Percentiles rank a stretch among this genome's conserved stretches.
These are phyloP conservation scores for Acropora tenuis DNA, from an alignment of 64 coral and sea anemone genomes.

Conservation along the genomic window DNA sequence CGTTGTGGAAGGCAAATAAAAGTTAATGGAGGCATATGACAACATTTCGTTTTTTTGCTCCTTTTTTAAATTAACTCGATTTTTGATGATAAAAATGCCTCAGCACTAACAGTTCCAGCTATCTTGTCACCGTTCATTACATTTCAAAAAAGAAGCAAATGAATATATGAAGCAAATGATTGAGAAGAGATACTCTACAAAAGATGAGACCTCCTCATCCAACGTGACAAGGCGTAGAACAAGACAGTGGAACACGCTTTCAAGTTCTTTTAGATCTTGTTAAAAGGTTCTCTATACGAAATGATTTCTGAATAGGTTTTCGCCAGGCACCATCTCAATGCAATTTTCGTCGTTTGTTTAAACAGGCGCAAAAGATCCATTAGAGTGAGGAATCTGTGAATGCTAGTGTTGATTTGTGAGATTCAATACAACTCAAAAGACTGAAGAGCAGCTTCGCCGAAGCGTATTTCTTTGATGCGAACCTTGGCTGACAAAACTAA, in stretches of 20 bases:
- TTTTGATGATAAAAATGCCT: too few species aligned
- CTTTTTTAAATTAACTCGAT: too few species aligned
- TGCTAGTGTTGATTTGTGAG: neutral
- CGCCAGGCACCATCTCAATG: neutral
- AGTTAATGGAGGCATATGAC: too few species aligned
- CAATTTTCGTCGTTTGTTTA: neutral
- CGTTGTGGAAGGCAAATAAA: too few species aligned
- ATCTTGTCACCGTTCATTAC: neutral
- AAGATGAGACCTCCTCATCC: too few species aligned
- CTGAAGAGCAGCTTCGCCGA: neutral
- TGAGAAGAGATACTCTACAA: too few species aligned
- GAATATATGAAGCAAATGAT: too few species aligned
- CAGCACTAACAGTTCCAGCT: neutral
- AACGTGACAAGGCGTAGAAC: too few species aligned
- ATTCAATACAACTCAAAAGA: neutral
- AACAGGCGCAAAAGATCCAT: neutral
- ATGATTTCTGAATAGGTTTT: neutral
- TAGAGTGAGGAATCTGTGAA: neutral
- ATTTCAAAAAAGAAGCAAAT: too few species aligned
- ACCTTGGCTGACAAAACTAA: neutral
- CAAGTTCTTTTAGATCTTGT: neutral
- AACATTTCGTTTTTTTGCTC: too few species aligned
- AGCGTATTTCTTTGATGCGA: conserved; percentile 5
- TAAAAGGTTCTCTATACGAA: neutral
- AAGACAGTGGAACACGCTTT: too few species aligned